Percentiles rank a stretch among this genome's conserved stretches.
Evolutionary conservation across 2,797 vertebrate species (phyloP).

Genomic region (Adelosebastes latens): DNA sequence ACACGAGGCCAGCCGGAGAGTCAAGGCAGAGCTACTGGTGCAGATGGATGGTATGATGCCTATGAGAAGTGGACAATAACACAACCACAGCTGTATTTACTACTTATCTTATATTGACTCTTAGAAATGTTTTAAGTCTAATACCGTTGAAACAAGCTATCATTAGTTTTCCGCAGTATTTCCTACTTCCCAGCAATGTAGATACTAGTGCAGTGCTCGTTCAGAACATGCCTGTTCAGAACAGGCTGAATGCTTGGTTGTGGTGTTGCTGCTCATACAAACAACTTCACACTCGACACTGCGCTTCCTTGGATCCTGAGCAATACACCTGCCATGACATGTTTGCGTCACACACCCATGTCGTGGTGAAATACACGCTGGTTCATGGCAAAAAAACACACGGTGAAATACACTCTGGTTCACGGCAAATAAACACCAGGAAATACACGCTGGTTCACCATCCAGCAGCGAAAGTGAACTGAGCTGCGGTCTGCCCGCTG

Average conservation of each 20-base stretch:
- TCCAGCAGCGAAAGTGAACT: no score
- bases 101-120: not conserved
- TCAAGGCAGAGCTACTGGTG: slow-evolving; percentile 96
- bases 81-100: not conserved
- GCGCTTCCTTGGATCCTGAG: not conserved
- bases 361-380: not conserved
- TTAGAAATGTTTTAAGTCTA: not conserved
- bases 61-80: not conserved
- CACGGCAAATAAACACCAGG: no score
- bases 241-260: not conserved
- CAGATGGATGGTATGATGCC: slow-evolving; percentile 95
- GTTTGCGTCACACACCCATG: not conserved
- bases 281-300: not conserved
- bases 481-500: no score
- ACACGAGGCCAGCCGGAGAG: slow-evolving; percentile 95
- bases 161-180: not conserved
- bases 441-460: no score
- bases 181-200: not conserved
- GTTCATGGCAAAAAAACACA: not conserved
- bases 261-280: not conserved
- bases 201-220: not conserved
- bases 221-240: not conserved
- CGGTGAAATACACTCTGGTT: no score
- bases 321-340: not conserved
- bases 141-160: not conserved